Base-by-base conservation (phyloP, 2,888 invertebrate species). In the Dusona sp. region DNA sequence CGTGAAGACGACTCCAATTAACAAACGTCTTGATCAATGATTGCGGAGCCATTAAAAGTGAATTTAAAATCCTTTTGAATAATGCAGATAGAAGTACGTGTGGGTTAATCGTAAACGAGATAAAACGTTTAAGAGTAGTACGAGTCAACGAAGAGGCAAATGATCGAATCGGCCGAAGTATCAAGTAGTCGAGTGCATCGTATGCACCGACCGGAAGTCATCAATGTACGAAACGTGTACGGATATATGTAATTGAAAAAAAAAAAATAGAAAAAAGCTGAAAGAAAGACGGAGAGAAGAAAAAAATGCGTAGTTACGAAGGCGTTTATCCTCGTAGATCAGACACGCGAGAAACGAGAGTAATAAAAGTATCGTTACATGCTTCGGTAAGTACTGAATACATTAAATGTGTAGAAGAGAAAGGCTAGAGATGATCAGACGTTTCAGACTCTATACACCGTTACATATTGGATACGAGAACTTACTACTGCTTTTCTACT, bases 371-470 rank as follows among this genome's bases (percentile, higher is more conserved):
- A 38, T 79, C 36, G 38, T 73, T 73, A 73, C 22, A 33, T 33
- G 48, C 38, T 4, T 74, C 36, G 67, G 25, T 73, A 45, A 51
- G 67, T 22, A 38, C 45, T 54, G 48, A 42, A 81, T 74, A 75
- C 65, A 65, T 57, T 65, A 57, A 22, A 57, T 42, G 64, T 65
- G 72, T 80, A 77, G 72, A 38, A 78, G 70, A 72, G 72, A 78
- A 85, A 42, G 48, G 25, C 25, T 16, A 54, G 73, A 80, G 73
- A 85, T 81, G 67, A 85, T 81, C 81, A 73, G 75, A 84, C 84
- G 68, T 25, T 54, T 57, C 57, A 51, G n/a, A 19, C 73, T 51
- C 75, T 70, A 33, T 67, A 79, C 54, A 85, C 77, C 54, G 67
- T 33, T 67, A 72, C 61, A 61, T 61, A 61, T 70, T 70, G 13